phyloP scores from a whole-genome alignment of 2,797 vertebrate species.

The Meriones psammophilus region DNA sequence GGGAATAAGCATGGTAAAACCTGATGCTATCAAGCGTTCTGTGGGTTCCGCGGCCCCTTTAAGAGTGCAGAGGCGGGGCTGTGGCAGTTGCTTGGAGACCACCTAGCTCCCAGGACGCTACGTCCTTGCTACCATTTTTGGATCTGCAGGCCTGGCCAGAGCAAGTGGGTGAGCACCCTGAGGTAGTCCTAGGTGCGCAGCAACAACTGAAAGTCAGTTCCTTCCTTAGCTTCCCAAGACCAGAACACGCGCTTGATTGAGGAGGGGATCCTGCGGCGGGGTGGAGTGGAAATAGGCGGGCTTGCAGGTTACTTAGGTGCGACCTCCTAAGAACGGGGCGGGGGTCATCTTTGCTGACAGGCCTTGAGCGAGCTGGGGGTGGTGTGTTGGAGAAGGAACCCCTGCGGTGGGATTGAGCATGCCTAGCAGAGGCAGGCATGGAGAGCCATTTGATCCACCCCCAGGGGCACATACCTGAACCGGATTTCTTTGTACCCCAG shows the following conservation, averaged over 20 bases:
- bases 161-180: neutral
- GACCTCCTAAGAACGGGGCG: neutral
- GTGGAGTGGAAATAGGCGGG: neutral
- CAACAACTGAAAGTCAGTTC: neutral
- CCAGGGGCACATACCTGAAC: fast-evolving
- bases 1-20: no score
- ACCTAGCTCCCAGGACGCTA: fast-evolving
- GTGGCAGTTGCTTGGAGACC: conserved; percentile 66
- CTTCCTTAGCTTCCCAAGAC: neutral
- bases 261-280: neutral
- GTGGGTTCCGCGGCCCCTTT: conserved; percentile 57
- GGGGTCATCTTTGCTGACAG: neutral
- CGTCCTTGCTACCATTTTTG: neutral
- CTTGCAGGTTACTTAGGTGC: neutral
- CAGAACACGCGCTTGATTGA: neutral
- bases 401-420: no score
- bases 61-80: conserved; percentile 44
- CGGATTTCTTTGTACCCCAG: neutral
- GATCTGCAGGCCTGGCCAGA: neutral
- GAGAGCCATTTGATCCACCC: neutral
- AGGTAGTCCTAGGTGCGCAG: fast-evolving
- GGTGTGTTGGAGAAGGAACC: no score
- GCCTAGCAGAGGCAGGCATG: neutral
- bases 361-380: neutral
- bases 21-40: fast-evolving